Evolutionary conservation across 2,888 invertebrate genomes (phyloP).

Genomic region (Drosophila nr. medialis): DNA sequence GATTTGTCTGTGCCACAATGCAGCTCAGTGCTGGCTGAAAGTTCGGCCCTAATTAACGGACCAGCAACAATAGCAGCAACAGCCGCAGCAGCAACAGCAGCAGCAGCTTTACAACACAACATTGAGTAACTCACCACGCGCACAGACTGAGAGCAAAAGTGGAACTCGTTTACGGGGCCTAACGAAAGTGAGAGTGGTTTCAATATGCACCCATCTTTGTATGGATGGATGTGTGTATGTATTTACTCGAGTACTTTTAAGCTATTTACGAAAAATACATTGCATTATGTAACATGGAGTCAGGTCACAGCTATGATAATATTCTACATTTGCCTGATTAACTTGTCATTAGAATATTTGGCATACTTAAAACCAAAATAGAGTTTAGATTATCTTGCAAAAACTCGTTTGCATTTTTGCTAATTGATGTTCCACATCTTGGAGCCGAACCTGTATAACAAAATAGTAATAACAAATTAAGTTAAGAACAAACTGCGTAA

Average conservation of each 20-base stretch:
- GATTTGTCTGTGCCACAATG: constrained; percentile 63
- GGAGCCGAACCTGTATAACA: neutral
- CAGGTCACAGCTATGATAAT: neutral
- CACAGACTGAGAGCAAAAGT: constrained; percentile 60
- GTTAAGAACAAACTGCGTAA: neutral
- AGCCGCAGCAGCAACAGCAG: neutral
- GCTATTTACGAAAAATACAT: constrained; percentile 6
- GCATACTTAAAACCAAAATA: neutral
- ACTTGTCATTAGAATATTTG: neutral
- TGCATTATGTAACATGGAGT: constrained; percentile 1
- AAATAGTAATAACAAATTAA: neutral
- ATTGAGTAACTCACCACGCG: constrained; percentile 58
- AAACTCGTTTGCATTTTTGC: constrained; percentile 4
- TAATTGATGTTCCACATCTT: constrained; percentile 1
- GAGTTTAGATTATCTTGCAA: neutral
- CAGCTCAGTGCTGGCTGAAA: constrained; percentile 50
- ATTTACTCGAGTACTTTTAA: constrained; percentile 1
- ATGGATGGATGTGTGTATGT: constrained; percentile 8
- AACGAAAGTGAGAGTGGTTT: constrained; percentile 74
- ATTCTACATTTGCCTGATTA: constrained; percentile 1
- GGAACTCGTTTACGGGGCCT: constrained; percentile 67
- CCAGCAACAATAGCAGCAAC: constrained; percentile 34
- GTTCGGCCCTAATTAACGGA: constrained; percentile 66
- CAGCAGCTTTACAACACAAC: constrained; percentile 65
- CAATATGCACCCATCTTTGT: constrained; percentile 3